Percentiles rank a stretch among this genome's conserved stretches.
These are phyloP conservation scores for Donacobius atricapilla DNA, from an alignment of 2,113 vertebrate genomes.

Conservation along the genomic window DNA sequence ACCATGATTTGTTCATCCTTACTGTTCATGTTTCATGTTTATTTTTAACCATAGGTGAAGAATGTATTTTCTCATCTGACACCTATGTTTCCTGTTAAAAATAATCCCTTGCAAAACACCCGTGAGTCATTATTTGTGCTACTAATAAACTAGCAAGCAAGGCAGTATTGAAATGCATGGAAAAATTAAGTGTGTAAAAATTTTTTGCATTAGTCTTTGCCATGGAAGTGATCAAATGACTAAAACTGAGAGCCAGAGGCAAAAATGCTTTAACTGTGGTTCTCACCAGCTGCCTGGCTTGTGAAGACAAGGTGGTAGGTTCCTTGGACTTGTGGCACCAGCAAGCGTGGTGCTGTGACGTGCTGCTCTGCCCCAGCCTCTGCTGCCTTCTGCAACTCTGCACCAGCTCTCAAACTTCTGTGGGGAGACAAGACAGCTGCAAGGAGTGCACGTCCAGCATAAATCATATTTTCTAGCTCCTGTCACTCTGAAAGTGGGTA, in stretches of 20 bases:
- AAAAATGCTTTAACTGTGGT: neutral
- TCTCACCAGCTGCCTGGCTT: neutral
- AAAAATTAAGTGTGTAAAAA: neutral
- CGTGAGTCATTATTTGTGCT: neutral
- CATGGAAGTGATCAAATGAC: neutral
- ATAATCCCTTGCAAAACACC: neutral
- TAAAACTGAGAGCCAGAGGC: neutral
- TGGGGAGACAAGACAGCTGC: neutral
- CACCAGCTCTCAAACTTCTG: neutral
- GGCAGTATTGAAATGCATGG: neutral
- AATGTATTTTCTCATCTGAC: neutral
- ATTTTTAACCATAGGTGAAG: neutral
- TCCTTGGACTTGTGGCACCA: neutral
- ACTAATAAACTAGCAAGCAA: neutral
- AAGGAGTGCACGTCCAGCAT: neutral
- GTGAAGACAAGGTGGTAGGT: neutral
- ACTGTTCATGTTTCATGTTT: neutral
- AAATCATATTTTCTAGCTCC: neutral
- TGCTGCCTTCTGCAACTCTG: neutral
- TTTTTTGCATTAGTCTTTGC: neutral
- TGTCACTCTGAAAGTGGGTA: neutral
- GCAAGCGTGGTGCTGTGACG: rapidly evolving
- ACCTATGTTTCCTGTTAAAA: neutral
- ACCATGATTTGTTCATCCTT: neutral
- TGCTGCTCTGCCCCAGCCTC: neutral